These are phyloP conservation scores for Heliothis subflexa DNA, from an alignment of 1,140 invertebrate genomes.

Conservation along the genomic window DNA sequence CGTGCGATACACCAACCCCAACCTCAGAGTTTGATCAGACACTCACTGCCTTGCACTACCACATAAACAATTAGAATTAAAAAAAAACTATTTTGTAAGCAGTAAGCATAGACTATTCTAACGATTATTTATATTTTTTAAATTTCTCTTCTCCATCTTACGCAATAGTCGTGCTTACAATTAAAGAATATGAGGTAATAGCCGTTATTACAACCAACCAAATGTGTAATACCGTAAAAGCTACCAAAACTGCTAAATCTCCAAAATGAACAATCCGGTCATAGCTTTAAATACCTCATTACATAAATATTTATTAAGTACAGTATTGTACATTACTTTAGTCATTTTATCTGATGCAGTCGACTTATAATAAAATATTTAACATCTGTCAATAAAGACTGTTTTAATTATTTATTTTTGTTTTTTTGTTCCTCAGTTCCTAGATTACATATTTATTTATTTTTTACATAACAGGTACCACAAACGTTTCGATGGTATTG, in stretches of 20 bases:
- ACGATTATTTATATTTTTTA: conserved; percentile 33
- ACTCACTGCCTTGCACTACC: background rate
- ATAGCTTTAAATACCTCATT: conserved; percentile 74
- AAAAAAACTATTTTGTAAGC: conserved; percentile 28
- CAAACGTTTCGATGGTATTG: too few relatives aligned
- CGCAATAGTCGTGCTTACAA: conserved; percentile 10
- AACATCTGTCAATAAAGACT: conserved; percentile 77
- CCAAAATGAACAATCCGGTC: conserved; percentile 48
- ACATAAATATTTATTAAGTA: conserved; percentile 75
- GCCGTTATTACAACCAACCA: background rate
- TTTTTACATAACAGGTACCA: too few relatives aligned
- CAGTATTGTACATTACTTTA: conserved; percentile 59
- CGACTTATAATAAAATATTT: conserved; percentile 62
- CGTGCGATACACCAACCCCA: conserved; percentile 92
- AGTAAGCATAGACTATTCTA: conserved; percentile 24
- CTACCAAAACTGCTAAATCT: conserved; percentile 8
- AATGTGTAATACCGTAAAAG: conserved; percentile 17
- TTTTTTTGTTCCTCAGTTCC: conserved; percentile 21
- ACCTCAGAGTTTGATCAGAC: conserved; percentile 88
- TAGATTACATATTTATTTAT: background rate
- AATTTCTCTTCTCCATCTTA: background rate
- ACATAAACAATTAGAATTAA: conserved; percentile 22
- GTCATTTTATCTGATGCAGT: conserved; percentile 42
- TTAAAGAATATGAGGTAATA: conserved; percentile 28
- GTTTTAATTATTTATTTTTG: conserved; percentile 56